phyloP scores from a whole-genome alignment of 2,113 vertebrate species.

The Casuarius casuarius region DNA sequence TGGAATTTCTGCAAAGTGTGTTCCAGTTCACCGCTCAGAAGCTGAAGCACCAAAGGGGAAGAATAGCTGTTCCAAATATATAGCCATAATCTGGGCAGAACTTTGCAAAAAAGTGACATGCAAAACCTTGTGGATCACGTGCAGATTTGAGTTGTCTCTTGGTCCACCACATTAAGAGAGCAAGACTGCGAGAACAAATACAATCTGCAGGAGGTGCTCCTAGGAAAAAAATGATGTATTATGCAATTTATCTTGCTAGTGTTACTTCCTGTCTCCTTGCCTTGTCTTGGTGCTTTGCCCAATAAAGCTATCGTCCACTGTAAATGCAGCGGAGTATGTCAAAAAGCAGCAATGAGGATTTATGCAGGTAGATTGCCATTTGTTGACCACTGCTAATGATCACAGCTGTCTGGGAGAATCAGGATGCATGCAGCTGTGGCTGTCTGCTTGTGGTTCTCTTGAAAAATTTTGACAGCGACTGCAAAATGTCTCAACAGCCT shows the following conservation, averaged over 20 bases:
- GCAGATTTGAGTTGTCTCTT: background rate
- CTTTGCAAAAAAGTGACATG: background rate
- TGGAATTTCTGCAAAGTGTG: background rate
- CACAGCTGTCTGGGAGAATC: background rate
- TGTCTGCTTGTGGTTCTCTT: background rate
- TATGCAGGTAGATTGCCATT: accelerated
- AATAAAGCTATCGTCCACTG: background rate
- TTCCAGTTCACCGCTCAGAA: background rate
- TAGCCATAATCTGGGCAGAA: background rate
- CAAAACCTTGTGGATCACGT: background rate
- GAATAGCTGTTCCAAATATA: background rate
- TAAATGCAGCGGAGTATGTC: background rate
- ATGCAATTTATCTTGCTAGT: background rate
- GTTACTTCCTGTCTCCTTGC: background rate
- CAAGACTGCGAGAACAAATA: background rate
- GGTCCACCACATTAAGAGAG: background rate
- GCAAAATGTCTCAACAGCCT: background rate
- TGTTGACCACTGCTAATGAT: background rate
- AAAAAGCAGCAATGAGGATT: too few species aligned
- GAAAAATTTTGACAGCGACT: background rate
- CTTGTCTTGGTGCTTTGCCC: background rate
- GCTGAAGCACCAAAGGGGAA: background rate
- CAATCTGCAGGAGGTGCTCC: background rate
- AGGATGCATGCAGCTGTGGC: background rate
- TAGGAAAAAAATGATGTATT: background rate